A percentile compares a stretch with the other conserved stretches of the same genome.
Evolutionary conservation across 2,888 invertebrate species (phyloP).

Genomic region (Tyria jacobaeae): DNA sequence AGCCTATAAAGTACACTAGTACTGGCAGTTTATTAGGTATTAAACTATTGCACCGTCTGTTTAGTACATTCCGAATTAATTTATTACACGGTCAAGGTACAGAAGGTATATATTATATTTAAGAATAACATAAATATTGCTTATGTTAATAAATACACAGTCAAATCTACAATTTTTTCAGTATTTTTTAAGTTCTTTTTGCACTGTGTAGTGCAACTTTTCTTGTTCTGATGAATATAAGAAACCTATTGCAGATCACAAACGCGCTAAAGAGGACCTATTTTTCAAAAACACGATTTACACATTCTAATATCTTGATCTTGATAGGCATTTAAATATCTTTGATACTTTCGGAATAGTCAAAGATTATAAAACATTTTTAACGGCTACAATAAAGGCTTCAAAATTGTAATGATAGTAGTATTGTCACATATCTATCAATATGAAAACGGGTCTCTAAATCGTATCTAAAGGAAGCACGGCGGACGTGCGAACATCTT

Average conservation of each 20-base stretch:
- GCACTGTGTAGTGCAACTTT: neutral
- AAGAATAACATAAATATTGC: neutral
- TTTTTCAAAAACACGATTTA: too few relatives aligned
- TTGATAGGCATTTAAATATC: neutral
- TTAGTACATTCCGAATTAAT: neutral
- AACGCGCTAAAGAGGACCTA: too few relatives aligned
- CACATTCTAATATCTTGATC: neutral
- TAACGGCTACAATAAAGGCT: neutral
- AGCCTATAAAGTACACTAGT: neutral
- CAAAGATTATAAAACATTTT: neutral
- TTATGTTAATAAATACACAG: neutral
- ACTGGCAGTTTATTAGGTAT: neutral
- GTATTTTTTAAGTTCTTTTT: neutral
- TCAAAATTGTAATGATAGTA: neutral
- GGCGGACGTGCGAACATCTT: slow-evolving; percentile 28
- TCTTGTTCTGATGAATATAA: neutral
- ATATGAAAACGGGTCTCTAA: neutral
- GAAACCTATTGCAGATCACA: neutral
- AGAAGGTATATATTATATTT: neutral
- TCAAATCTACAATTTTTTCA: neutral
- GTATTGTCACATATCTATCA: neutral
- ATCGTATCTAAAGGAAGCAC: slow-evolving; percentile 21
- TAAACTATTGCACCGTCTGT: neutral
- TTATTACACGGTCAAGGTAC: neutral
- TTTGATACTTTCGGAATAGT: too few relatives aligned